Evolutionary conservation across 1,140 invertebrate species (phyloP).

Genomic region (Lethocerus indicus): DNA sequence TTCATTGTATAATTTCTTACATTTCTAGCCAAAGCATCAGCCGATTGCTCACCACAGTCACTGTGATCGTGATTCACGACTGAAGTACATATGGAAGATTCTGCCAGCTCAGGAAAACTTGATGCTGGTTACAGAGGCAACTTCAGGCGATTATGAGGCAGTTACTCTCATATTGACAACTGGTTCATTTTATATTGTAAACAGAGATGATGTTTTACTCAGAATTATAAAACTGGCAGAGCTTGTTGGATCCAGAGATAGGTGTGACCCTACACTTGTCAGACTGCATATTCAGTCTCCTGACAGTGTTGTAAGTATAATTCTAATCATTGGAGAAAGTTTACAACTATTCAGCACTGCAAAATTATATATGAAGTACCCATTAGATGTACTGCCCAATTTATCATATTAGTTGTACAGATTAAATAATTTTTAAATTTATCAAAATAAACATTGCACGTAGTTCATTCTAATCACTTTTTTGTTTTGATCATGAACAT

Average conservation of each 20-base stretch:
- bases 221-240: slow-evolving; percentile 24
- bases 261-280: slow-evolving; percentile 22
- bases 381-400: no score
- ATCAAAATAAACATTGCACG: no score
- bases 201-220: slow-evolving; percentile 18
- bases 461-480: neutral
- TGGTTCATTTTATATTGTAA: slow-evolving; percentile 26
- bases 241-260: slow-evolving; percentile 19
- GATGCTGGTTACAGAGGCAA: slow-evolving; percentile 20
- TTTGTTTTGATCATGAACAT: neutral
- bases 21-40: slow-evolving; percentile 29
- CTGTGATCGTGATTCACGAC: slow-evolving; percentile 25
- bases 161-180: slow-evolving; percentile 20
- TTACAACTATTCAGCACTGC: no score
- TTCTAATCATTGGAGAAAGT: no score
- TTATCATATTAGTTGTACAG: no score
- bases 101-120: slow-evolving; percentile 18
- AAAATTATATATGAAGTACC: no score
- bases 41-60: slow-evolving; percentile 27
- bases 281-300: slow-evolving; percentile 13
- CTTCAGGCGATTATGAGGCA: slow-evolving; percentile 20
- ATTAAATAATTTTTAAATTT: no score
- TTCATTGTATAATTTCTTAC: slow-evolving; percentile 3
- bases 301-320: slow-evolving; percentile 11
- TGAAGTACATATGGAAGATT: slow-evolving; percentile 37